Percentiles rank a stretch among this genome's conserved stretches.
Conservation (phyloP, 2,113 vertebrate genomes). For the Heteronetta atricapilla region DNA sequence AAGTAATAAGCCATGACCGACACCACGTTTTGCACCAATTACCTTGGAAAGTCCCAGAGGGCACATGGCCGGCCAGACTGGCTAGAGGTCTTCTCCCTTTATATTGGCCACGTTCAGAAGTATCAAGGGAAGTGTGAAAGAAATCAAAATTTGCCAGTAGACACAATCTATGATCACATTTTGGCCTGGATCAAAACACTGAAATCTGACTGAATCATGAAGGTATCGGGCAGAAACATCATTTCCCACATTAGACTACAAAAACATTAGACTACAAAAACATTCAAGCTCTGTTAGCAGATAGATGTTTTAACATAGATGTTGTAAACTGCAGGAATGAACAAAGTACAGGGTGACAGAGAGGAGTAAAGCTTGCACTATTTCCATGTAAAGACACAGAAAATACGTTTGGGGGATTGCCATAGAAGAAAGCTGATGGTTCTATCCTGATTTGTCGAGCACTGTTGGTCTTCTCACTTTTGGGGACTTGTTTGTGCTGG, state of each 20-base stretch:
- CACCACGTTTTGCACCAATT: neutral
- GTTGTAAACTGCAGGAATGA: neutral
- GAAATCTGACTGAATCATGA: neutral
- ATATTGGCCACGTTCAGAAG: fast-evolving
- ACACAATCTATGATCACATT: neutral
- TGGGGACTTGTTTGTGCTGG: neutral
- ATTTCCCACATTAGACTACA: neutral
- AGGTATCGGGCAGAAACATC: neutral
- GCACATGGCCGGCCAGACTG: neutral
- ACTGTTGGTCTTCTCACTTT: neutral
- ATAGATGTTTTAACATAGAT: neutral
- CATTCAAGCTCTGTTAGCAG: neutral
- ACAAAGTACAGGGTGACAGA: neutral
- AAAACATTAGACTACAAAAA: neutral
- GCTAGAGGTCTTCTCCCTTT: neutral
- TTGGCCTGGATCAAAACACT: neutral
- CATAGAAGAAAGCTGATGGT: neutral
- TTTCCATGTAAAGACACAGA: neutral
- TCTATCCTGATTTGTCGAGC: neutral
- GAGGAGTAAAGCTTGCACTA: neutral
- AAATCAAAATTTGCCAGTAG: neutral
- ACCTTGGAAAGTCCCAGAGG: neutral
- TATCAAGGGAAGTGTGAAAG: neutral
- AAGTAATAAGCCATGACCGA: neutral
- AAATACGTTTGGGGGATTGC: neutral